Conservation (phyloP, 2,113 vertebrate genomes). For the Silurus asotus region DNA sequence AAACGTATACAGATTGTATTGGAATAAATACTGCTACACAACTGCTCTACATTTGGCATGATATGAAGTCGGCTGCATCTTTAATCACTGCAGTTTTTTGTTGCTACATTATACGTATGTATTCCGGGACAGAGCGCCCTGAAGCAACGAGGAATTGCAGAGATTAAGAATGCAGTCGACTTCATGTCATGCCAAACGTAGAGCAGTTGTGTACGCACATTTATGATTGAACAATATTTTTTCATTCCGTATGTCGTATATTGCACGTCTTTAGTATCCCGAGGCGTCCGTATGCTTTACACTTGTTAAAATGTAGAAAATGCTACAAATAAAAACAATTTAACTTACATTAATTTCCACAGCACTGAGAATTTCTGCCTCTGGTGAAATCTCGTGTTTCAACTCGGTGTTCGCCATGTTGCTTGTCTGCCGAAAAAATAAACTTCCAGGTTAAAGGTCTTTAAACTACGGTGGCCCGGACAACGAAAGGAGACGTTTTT, state of each 20-base stretch:
- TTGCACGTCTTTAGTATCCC: background rate
- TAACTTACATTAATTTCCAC: background rate
- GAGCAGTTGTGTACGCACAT: background rate
- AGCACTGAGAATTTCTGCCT: background rate
- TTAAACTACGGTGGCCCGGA: background rate
- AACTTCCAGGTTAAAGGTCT: conserved; percentile 23
- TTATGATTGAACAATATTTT: background rate
- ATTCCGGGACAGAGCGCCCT: too few relatives aligned
- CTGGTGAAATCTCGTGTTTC: conserved; percentile 13
- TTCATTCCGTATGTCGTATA: too few relatives aligned
- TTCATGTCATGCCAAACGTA: background rate
- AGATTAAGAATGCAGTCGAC: background rate
- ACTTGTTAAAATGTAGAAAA: background rate
- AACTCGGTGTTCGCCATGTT: conserved; percentile 42
- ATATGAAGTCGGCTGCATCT: too few relatives aligned
- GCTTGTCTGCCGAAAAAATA: background rate
- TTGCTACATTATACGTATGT: too few relatives aligned
- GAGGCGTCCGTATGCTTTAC: background rate
- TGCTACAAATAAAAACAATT: too few relatives aligned
- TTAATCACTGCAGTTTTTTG: too few relatives aligned
- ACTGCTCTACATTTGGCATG: too few relatives aligned
- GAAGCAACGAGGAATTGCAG: too few relatives aligned
- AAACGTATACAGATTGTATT: too few relatives aligned
- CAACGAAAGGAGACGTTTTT: rapidly evolving
- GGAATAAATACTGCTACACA: too few relatives aligned